Evolutionary conservation across 1,140 invertebrate genomes (phyloP).

Genomic region (Babylonia areolata): DNA sequence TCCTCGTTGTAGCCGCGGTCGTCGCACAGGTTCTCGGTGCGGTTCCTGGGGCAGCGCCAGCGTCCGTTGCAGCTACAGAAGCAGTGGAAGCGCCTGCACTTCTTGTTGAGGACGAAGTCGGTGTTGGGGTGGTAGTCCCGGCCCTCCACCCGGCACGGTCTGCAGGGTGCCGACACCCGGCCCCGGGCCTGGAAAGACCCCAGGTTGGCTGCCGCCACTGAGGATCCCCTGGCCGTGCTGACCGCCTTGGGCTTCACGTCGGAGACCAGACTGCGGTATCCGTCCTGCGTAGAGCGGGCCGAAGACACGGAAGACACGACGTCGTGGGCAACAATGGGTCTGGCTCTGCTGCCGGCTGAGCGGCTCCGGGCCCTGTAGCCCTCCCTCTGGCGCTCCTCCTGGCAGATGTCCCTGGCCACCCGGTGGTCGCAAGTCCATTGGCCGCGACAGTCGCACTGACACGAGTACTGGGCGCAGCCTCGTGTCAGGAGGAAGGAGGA

Average conservation of each 20-base stretch:
- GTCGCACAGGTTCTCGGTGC: conserved; percentile 40
- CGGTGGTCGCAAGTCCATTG: conserved; percentile 51
- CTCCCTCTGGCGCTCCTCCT: conserved; percentile 30
- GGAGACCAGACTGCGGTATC: conserved; percentile 17
- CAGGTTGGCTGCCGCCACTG: conserved; percentile 36
- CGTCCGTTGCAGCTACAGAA: conserved; percentile 46
- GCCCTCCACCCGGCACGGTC: conserved; percentile 42
- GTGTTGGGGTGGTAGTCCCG: conserved; percentile 32
- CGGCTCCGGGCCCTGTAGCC: not conserved
- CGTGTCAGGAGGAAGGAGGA: conserved; percentile 46
- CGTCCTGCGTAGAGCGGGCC: conserved; percentile 9
- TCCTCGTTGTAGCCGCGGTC: not conserved
- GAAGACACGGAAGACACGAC: conserved; percentile 18
- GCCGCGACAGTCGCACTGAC: conserved; percentile 52
- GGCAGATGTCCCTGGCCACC: conserved; percentile 47
- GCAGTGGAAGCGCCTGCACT: conserved; percentile 48
- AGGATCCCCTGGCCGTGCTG: conserved; percentile 20
- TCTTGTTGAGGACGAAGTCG: conserved; percentile 36
- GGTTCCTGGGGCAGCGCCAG: conserved; percentile 40
- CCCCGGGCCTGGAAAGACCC: conserved; percentile 36
- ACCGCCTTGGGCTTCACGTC: conserved; percentile 17
- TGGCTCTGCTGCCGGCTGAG: not conserved
- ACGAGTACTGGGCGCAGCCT: conserved; percentile 53
- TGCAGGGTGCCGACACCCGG: conserved; percentile 12
- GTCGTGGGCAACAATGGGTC: not conserved